Evolutionary conservation across 2,888 invertebrate species (phyloP), one percentile per base, ranked within the genome.

Genomic region (Chrysina gloriosa): DNA sequence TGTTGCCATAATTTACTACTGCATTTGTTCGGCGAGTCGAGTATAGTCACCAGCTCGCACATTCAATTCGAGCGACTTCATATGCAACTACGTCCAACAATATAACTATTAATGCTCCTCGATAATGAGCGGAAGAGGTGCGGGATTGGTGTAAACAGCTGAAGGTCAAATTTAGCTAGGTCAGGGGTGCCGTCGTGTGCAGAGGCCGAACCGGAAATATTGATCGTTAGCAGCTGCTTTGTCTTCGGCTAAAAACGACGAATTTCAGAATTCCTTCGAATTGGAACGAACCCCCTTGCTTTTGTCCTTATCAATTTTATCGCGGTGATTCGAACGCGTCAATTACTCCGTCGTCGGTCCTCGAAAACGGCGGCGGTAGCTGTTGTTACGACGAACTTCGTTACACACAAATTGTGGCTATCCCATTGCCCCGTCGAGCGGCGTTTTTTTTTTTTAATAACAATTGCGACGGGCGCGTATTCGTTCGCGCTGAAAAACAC

Each of bases 131-230:
- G 58, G 58, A 58, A 58, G 58, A 58, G 58, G 58, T 7, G 58
- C 39, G 58, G 39, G 29, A 36, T 58, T n/a, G n/a, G n/a, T 23
- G 58, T 39, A 56, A 58, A 58, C 58, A 58, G 36, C 23, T 70
- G 70, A 71, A 71, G 71, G 71, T 70, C 71, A 70, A 48, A 65
- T 69, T 63, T 65, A 65, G 69, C 65, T 71, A 71, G 71, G 71
- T 71, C 71, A 71, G 70, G 71, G 71, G 71, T 71, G 69, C 63
- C 67, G 65, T 52, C 65, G 61, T 63, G 54, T 65, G 27, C 50
- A 68, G 65, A 70, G 71, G 67, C 61, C 58, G 68, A 63, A 61
- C 56, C 65, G 56, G 21, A 21, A 56, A 67, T 70, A 70, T 71
- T 70, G 70, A 70, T 68, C 64, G 58, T 7, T 7, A 63, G 65